Evolutionary conservation across 2,888 invertebrate genomes (phyloP).

Genomic region (Polietes domitor): DNA sequence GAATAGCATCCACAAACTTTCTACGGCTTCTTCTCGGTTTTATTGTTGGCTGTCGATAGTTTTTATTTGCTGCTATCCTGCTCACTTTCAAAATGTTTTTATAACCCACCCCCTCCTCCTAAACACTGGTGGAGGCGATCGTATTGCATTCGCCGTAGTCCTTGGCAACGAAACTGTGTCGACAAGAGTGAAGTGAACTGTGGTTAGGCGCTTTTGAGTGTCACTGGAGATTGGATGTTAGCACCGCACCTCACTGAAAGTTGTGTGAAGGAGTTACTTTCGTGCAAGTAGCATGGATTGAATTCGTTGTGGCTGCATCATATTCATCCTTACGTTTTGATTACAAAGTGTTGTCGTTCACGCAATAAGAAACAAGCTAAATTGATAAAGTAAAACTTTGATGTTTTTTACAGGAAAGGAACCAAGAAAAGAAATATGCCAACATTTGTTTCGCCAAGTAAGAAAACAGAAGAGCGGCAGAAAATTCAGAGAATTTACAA

Average conservation of each 20-base stretch:
- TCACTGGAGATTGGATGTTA: background rate
- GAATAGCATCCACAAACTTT: background rate
- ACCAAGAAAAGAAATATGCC: too few species aligned
- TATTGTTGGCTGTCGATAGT: background rate
- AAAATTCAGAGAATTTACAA: too few species aligned
- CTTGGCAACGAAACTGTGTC: background rate
- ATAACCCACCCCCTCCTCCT: too few species aligned
- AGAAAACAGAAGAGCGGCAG: too few species aligned
- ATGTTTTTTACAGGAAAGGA: background rate
- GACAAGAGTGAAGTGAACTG: background rate
- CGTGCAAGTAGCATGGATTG: background rate
- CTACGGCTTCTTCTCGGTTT: constrained; percentile 3
- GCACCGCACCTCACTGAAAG: background rate
- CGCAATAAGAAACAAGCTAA: background rate
- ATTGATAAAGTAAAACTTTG: background rate
- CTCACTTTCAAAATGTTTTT: background rate
- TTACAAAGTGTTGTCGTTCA: background rate
- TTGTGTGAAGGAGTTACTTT: background rate
- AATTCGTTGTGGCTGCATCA: background rate
- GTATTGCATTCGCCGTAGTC: background rate
- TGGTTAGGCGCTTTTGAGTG: background rate
- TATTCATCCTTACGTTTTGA: background rate
- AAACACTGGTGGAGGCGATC: background rate
- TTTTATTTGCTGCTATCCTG: background rate
- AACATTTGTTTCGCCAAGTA: too few species aligned